phyloP scores from a whole-genome alignment of 2,797 vertebrate genomes.

The Scolopax rusticola region DNA sequence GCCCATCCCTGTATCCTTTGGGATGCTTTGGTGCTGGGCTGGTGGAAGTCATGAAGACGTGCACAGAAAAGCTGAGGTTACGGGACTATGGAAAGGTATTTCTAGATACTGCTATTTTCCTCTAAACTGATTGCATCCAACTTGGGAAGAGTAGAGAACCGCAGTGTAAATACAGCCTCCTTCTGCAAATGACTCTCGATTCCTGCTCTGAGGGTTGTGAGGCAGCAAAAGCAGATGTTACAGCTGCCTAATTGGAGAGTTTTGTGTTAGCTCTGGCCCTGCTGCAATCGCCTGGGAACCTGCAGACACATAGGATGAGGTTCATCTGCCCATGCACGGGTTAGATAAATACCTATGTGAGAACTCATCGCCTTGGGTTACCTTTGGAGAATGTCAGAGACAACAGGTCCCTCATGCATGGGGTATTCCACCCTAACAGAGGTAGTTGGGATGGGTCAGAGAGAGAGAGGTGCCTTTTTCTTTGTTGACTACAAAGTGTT shows the following conservation, averaged over 20 bases:
- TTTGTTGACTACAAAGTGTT: background rate
- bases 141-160: background rate
- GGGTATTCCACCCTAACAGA: background rate
- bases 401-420: background rate
- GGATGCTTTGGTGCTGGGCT: background rate
- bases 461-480: background rate
- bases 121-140: background rate
- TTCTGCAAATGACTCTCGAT: background rate
- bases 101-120: background rate
- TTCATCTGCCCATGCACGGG: background rate
- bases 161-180: background rate
- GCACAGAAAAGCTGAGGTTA: background rate
- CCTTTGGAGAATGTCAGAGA: background rate
- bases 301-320: background rate
- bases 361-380: background rate
- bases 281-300: background rate
- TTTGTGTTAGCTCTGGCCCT: background rate
- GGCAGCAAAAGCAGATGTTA: background rate
- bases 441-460: background rate
- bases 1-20: accelerated
- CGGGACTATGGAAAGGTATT: background rate
- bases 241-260: background rate
- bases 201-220: background rate
- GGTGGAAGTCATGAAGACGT: background rate
- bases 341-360: background rate